A percentile compares a stretch with the other conserved stretches of the same genome.
phyloP scores from a whole-genome alignment of 2,797 vertebrate species.

The Alca torda region DNA sequence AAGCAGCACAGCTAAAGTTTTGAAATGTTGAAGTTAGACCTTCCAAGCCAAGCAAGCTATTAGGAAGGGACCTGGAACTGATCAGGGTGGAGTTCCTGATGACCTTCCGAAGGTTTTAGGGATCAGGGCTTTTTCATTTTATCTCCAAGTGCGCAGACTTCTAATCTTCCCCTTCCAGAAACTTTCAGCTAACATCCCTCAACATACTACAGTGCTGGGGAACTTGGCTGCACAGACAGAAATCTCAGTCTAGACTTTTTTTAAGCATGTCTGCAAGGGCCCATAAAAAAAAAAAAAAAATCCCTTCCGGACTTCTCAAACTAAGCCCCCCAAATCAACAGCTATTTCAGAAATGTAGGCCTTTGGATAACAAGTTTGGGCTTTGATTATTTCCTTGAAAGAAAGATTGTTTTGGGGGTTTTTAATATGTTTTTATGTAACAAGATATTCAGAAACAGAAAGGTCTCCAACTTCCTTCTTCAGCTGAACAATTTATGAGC shows the following conservation, averaged over 20 bases:
- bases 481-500: not conserved
- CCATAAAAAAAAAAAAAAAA: not conserved
- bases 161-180: not conserved
- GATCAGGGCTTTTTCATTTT: not conserved
- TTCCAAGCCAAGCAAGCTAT: not conserved
- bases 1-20: not conserved
- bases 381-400: not conserved
- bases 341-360: not conserved
- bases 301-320: not conserved
- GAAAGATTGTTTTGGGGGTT: not conserved
- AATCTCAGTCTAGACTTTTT: not conserved
- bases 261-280: not conserved
- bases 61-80: not conserved
- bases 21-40: not conserved
- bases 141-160: not conserved
- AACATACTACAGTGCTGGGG: not conserved
- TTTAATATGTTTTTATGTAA: not conserved
- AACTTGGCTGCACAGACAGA: not conserved
- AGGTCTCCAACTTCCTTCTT: not conserved
- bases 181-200: not conserved
- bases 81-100: not conserved
- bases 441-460: not conserved
- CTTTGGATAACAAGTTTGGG: not conserved
- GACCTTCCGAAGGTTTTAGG: not conserved
- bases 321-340: not conserved